Evolutionary conservation across 2,113 vertebrate species (phyloP).

Genomic region (Leptosomus discolor): DNA sequence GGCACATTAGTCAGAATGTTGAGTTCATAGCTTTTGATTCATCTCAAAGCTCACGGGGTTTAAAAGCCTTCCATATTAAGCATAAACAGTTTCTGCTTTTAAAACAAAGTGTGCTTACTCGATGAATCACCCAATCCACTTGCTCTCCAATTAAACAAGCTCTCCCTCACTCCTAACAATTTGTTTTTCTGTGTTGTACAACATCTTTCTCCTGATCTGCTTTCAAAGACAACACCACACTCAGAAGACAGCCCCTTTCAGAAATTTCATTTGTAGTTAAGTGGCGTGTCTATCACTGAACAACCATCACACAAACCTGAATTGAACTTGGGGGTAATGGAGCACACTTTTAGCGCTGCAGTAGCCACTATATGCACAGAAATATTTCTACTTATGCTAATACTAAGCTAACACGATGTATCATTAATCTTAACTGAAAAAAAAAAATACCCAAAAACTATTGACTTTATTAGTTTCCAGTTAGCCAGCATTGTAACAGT

Average conservation of each 20-base stretch:
- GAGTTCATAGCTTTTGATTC: not conserved
- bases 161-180: not conserved
- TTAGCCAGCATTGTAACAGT: not conserved
- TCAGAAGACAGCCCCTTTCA: not conserved
- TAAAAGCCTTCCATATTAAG: not conserved
- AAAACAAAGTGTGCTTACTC: not conserved
- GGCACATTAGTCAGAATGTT: not conserved
- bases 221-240: not conserved
- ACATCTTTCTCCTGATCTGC: not conserved
- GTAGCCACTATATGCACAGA: not conserved
- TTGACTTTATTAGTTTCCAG: not conserved
- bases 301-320: not conserved
- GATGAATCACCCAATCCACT: not conserved
- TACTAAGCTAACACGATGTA: not conserved
- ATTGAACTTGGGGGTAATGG: not conserved
- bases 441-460: not conserved
- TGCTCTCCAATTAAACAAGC: not conserved
- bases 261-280: not conserved
- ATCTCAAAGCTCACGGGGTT: not conserved
- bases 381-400: not conserved
- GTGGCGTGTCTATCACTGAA: not conserved
- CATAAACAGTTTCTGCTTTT: not conserved
- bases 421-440: not conserved
- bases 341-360: accelerated
- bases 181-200: not conserved